Evolutionary conservation across 2,797 vertebrate genomes (phyloP), one percentile per base, ranked within the genome.

Genomic region (Acrossocheilus fasciatus): DNA sequence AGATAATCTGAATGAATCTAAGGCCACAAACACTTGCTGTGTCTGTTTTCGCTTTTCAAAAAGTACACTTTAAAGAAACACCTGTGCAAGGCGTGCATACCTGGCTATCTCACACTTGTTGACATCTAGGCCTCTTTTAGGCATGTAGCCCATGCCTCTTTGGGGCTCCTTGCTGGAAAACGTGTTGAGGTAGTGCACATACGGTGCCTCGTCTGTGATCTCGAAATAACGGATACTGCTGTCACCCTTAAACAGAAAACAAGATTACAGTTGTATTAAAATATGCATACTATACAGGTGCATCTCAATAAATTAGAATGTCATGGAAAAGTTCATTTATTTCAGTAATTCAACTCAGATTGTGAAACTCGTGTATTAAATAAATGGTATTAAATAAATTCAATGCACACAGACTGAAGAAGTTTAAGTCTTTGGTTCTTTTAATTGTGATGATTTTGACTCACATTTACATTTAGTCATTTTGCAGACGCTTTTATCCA

Each of bases 171-270:
- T 99, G 94, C 97, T 99, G 94, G 97, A 97, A 91, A 98, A 99
- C 36, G 98, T 99, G 95, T 96, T 99, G 96, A 99, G 98, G 97
- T 98, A 99, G 96, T 99, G 98, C 91, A 99, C 98, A 1, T 96
- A 99, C 0, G 98, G 98, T 0, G 98, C 96, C 90, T 99, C 98
- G 0, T 99, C 98, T 0, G 98, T 99, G 95, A 99, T 98, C 95
- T 99, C 98, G 68, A 99, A 99, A 93, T 99, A 99, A 90, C 98
- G 97, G 90, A 99, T 99, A 93, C 98, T 99, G 96, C 98, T 99
- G 96, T 99, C 98, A 0, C 98, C 98, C 98, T 99, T 91, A 81
- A 64, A 74, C 75, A 23, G 83, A 72, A 89, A 20, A 84, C 47
- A 86, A 54, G 26, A 26, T 41, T 43, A 26, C 1, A 41, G 20